A percentile compares a stretch with the other conserved stretches of the same genome.
These are phyloP conservation scores for Nannospalax galili DNA, from an alignment of 2,113 vertebrate genomes.

Conservation along the genomic window DNA sequence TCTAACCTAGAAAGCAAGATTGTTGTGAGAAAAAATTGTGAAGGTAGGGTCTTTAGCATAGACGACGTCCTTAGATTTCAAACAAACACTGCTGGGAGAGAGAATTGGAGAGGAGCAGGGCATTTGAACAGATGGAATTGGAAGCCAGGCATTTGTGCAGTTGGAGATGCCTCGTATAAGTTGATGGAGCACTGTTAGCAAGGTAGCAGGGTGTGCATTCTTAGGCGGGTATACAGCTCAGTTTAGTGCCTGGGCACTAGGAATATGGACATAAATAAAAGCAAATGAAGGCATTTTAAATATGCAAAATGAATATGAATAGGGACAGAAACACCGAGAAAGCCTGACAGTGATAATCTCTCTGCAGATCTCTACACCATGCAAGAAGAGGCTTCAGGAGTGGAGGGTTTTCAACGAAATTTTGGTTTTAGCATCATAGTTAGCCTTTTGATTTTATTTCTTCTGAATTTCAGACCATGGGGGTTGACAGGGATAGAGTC, in stretches of 20 bases:
- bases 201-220: not conserved
- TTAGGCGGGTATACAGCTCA: not conserved
- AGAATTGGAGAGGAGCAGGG: not conserved
- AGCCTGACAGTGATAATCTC: not conserved
- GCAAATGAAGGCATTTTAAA: conserved; percentile 2
- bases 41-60: conserved; percentile 1
- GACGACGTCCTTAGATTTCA: not conserved
- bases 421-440: not conserved
- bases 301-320: not conserved
- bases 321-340: not conserved
- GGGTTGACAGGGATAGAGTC: not conserved
- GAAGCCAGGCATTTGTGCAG: not conserved
- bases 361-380: not conserved
- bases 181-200: no score
- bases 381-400: not conserved
- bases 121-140: not conserved
- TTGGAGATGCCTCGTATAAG: not conserved
- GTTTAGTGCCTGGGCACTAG: not conserved
- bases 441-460: not conserved
- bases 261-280: not conserved
- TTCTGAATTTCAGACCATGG: not conserved
- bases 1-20: not conserved
- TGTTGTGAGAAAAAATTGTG: conserved; percentile 21
- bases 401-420: not conserved
- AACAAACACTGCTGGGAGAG: not conserved